Conservation (phyloP, 2,888 invertebrate species). For the Cephus runcator region DNA sequence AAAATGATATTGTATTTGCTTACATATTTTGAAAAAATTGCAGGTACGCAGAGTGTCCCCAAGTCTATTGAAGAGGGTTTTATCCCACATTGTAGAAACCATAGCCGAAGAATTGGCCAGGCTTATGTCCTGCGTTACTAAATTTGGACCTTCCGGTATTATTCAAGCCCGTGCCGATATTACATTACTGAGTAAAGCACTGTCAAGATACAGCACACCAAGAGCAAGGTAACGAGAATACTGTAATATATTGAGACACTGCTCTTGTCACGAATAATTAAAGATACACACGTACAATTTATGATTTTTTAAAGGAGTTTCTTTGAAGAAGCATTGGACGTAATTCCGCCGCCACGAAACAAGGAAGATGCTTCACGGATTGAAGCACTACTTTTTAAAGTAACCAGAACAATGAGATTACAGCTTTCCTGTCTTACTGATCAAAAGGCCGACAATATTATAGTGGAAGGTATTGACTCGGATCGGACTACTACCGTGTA, state of each 20-base stretch:
- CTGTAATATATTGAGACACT: background rate
- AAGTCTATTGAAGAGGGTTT: slow-evolving; percentile 77
- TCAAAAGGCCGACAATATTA: background rate
- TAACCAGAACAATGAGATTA: slow-evolving; percentile 54
- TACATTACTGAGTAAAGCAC: slow-evolving; percentile 73
- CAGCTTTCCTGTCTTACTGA: slow-evolving; percentile 56
- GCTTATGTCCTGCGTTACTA: slow-evolving; percentile 82
- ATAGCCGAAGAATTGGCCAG: slow-evolving; percentile 93
- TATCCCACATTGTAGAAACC: slow-evolving; percentile 86
- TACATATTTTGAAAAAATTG: slow-evolving; percentile 3
- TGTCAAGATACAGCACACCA: slow-evolving; percentile 73
- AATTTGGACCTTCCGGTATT: slow-evolving; percentile 76
- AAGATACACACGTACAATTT: background rate
- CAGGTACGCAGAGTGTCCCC: slow-evolving; percentile 84
- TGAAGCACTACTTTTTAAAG: slow-evolving; percentile 55
- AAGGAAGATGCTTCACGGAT: slow-evolving; percentile 67
- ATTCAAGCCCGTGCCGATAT: slow-evolving; percentile 86
- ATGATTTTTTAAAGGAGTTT: slow-evolving; percentile 70
- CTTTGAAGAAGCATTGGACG: slow-evolving; percentile 84
- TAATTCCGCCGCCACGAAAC: slow-evolving; percentile 75
- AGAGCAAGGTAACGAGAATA: slow-evolving; percentile 71
- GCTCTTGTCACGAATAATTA: slow-evolving; percentile 13
- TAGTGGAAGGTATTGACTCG: background rate
- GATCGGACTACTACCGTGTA: background rate
- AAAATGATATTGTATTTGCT: background rate